Conservation (phyloP, 2,888 invertebrate species). For the Parasteatoda lunata region DNA sequence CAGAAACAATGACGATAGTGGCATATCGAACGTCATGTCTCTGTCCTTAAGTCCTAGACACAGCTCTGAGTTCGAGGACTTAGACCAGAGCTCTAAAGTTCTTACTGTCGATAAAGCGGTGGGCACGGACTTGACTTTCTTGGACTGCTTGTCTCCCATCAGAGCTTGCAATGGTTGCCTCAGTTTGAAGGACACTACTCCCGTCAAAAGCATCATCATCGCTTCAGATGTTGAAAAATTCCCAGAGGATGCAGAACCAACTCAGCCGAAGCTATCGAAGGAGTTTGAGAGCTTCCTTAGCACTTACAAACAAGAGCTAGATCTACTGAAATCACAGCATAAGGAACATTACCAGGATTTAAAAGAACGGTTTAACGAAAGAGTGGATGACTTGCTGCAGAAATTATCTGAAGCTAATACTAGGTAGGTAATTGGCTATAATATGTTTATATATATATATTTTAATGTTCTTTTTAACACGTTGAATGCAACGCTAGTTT, state of each 20-base stretch:
- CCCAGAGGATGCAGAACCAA: neutral
- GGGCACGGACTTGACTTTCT: conserved; percentile 22
- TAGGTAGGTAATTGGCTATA: conserved; percentile 71
- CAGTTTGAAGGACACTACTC: neutral
- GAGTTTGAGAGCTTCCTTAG: conserved; percentile 51
- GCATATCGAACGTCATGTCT: conserved; percentile 52
- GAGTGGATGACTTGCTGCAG: conserved; percentile 74
- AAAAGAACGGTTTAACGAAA: conserved; percentile 85
- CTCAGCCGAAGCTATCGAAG: conserved; percentile 24
- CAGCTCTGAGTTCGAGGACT: conserved; percentile 52
- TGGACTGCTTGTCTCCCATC: neutral
- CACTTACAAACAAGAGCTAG: conserved; percentile 75
- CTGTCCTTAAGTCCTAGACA: conserved; percentile 42
- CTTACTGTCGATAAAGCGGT: conserved; percentile 49
- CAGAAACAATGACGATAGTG: conserved; percentile 61
- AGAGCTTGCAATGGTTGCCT: neutral
- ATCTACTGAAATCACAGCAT: conserved; percentile 71
- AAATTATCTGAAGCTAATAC: conserved; percentile 74
- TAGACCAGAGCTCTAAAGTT: conserved; percentile 18
- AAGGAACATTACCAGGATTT: conserved; percentile 82
- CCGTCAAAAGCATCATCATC: neutral
- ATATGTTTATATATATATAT: neutral
- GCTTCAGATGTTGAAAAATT: neutral
- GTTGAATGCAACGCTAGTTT: too few species aligned
- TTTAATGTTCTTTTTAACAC: too few species aligned